Evolutionary conservation across 2,888 invertebrate species (phyloP).

Genomic region (Drosophila prostipennis): DNA sequence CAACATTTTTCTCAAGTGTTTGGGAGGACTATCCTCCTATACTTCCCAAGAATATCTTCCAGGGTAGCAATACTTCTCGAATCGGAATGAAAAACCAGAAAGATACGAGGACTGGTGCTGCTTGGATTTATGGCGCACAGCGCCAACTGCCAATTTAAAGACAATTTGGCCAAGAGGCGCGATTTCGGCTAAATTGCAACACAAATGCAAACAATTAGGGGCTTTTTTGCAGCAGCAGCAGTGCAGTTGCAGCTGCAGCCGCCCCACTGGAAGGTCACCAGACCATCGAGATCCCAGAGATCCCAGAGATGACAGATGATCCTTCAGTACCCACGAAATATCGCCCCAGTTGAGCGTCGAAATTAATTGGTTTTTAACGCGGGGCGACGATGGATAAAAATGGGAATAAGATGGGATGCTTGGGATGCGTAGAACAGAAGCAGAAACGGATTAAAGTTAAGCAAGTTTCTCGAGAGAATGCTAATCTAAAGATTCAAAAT

Average conservation of each 20-base stretch:
- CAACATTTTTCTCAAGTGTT: too few relatives aligned
- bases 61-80: conserved; percentile 9
- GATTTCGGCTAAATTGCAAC: conserved; percentile 77
- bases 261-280: conserved; percentile 25
- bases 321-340: conserved; percentile 19
- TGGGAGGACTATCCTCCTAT: too few relatives aligned
- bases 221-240: conserved; percentile 8
- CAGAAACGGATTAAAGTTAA: neutral
- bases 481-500: too few relatives aligned
- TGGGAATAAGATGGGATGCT: conserved; percentile 1
- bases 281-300: neutral
- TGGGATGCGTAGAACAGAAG: conserved; percentile 31
- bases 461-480: neutral
- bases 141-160: conserved; percentile 82
- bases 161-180: conserved; percentile 82
- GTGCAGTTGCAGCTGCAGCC: conserved; percentile 1
- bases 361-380: conserved; percentile 45
- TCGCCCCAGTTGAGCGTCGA: conserved; percentile 34
- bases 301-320: conserved; percentile 32
- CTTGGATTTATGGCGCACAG: conserved; percentile 65
- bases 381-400: conserved; percentile 29
- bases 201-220: conserved; percentile 78
- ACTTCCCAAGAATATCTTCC: neutral
- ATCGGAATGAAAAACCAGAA: neutral
- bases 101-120: conserved; percentile 41